These are phyloP conservation scores for Apeltes quadracus DNA, from an alignment of 2,113 vertebrate species.

Conservation along the genomic window DNA sequence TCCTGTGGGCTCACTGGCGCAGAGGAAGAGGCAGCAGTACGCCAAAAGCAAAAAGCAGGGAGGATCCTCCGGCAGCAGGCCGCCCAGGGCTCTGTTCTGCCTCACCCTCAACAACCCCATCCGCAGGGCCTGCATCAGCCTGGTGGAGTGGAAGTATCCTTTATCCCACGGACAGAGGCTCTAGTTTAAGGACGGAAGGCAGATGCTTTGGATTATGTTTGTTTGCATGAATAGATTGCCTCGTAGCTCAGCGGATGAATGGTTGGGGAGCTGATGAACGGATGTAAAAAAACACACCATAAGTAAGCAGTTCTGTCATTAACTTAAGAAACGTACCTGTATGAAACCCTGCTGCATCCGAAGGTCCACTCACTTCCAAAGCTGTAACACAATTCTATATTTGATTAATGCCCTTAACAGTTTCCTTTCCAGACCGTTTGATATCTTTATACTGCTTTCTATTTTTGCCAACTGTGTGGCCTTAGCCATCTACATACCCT, in stretches of 20 bases:
- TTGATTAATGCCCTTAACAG: constrained; percentile 82
- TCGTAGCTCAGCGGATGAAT: constrained; percentile 2
- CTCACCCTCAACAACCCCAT: constrained; percentile 98
- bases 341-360: not conserved
- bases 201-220: not conserved
- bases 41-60: constrained; percentile 99
- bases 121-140: constrained; percentile 98
- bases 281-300: not conserved
- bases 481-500: constrained; percentile 99
- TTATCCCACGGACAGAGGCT: constrained; percentile 1
- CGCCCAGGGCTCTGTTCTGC: constrained; percentile 96
- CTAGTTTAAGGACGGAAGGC: not conserved
- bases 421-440: constrained; percentile 90
- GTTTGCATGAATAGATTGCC: not conserved
- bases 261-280: not conserved
- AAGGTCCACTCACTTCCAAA: not conserved
- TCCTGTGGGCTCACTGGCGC: constrained; percentile 90
- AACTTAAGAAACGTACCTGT: not conserved
- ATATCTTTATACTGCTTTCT: constrained; percentile 99
- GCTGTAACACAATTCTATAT: not conserved
- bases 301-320: not conserved
- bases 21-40: constrained; percentile 98
- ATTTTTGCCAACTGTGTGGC: constrained; percentile 99
- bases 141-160: constrained; percentile 99
- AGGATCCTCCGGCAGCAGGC: constrained; percentile 90